These are phyloP conservation scores for Nebria salina DNA, from an alignment of 2,888 invertebrate genomes.

Conservation along the genomic window DNA sequence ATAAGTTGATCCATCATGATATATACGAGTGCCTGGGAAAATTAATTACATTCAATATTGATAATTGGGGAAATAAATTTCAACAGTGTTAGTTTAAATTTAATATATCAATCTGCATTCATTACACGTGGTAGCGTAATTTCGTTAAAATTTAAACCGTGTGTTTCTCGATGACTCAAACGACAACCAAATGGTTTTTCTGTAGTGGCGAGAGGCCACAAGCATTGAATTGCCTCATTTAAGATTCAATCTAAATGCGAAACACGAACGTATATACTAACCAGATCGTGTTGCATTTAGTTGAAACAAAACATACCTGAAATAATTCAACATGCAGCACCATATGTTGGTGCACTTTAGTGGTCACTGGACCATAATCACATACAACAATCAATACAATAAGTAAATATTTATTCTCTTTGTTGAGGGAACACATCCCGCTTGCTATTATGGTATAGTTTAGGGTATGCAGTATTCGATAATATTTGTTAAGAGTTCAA, in stretches of 20 bases:
- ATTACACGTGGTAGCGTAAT: constrained; percentile 12
- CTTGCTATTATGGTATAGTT: too few relatives aligned
- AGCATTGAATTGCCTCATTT: constrained; percentile 23
- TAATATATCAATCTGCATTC: constrained; percentile 39
- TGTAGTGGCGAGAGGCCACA: neutral
- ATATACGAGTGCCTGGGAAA: neutral
- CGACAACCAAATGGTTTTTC: neutral
- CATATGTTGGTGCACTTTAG: neutral
- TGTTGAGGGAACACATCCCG: too few relatives aligned
- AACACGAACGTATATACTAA: neutral
- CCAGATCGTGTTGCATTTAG: neutral
- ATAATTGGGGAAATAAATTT: constrained; percentile 20
- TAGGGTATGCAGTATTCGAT: too few relatives aligned
- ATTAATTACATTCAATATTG: neutral
- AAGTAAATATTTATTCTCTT: too few relatives aligned
- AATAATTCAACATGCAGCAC: neutral
- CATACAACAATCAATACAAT: neutral
- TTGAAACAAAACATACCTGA: neutral
- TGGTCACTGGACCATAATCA: neutral
- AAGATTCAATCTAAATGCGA: constrained; percentile 24
- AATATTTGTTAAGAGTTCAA: too few relatives aligned
- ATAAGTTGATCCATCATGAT: neutral
- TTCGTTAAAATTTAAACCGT: neutral
- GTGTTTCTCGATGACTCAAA: neutral
- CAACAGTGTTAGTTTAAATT: constrained; percentile 32